Evolutionary conservation across 1,140 invertebrate species (phyloP).

Genomic region (Apis florea): DNA sequence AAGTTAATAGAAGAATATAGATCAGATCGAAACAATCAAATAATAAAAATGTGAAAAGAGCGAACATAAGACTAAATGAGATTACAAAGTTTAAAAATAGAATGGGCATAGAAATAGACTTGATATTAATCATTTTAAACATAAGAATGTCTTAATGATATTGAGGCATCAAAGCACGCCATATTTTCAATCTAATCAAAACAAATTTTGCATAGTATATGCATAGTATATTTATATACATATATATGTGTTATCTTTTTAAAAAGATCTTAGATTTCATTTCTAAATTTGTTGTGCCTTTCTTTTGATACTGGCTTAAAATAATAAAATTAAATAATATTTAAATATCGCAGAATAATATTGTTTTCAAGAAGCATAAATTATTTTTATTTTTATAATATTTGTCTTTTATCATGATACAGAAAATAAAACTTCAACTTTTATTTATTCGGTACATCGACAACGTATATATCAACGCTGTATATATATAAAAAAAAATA

Average conservation of each 20-base stretch:
- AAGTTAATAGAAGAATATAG: too few species aligned
- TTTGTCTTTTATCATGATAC: background rate
- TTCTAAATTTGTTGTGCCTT: background rate
- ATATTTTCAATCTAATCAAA: background rate
- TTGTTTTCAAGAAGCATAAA: background rate
- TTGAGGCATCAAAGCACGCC: background rate
- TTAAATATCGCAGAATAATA: background rate
- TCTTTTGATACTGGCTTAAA: too few species aligned
- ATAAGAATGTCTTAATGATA: background rate
- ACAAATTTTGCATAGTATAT: background rate
- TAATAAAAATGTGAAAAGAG: too few species aligned
- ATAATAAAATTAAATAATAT: background rate
- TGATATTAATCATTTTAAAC: background rate
- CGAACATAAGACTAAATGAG: too few species aligned
- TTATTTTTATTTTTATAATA: background rate
- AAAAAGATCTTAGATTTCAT: background rate
- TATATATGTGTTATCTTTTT: background rate
- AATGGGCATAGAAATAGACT: background rate
- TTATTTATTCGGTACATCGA: background rate
- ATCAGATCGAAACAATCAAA: too few species aligned
- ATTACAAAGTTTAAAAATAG: too few species aligned
- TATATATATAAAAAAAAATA: too few species aligned
- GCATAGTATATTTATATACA: background rate
- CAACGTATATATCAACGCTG: too few species aligned
- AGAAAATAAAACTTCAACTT: background rate